Evolutionary conservation across 1,140 invertebrate species (phyloP), one percentile per base, ranked within the genome.

Genomic region (Diuraphis noxia): DNA sequence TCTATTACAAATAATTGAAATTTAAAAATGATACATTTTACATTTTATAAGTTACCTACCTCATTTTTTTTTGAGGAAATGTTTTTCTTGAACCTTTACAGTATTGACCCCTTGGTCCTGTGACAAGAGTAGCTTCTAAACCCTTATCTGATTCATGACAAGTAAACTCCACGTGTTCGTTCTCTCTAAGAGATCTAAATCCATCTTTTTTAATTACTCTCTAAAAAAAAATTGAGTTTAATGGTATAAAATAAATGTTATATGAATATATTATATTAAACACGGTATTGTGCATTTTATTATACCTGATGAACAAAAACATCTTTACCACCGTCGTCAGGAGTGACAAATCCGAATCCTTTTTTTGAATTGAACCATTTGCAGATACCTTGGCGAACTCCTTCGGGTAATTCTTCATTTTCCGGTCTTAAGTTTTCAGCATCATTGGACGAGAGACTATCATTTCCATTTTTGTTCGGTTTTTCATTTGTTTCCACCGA

Each of bases 291-390:
- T 88, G 13, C 0, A 63, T 63, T n/a, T 40, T 63, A 88, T 90
- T 72, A 93, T 95, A 98, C 97, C 96, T 98, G 97, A 94, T 98
- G 97, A 46, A 98, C 97, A 94, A 98, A 98, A 46, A 98, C 97
- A 93, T 98, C 97, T 93, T 97, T 96, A 21, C 96, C 96, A 19
- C 96, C 97, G 94, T 98, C 97, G 92, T 97, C 96, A 30, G 97
- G 97, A 72, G 97, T 98, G 92, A 98, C 96, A 94, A 98, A 98
- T 34, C 97, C 97, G 97, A 97, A 98, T 34, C 97, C 97, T 94
- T 98, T 98, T 92, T 96, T 97, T 79, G 98, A 97, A 93, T 98
- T 98, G 94, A 98, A 98, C 97, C 97, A 98, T 95, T 98, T 98
- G 95, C 97, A 98, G 93, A 95, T 95, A 52, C 97, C 97, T 93